Percentiles rank a stretch among this genome's conserved stretches.
Conservation (phyloP, 1,140 invertebrate genomes). For the Trichomalopsis sarcophagae region DNA sequence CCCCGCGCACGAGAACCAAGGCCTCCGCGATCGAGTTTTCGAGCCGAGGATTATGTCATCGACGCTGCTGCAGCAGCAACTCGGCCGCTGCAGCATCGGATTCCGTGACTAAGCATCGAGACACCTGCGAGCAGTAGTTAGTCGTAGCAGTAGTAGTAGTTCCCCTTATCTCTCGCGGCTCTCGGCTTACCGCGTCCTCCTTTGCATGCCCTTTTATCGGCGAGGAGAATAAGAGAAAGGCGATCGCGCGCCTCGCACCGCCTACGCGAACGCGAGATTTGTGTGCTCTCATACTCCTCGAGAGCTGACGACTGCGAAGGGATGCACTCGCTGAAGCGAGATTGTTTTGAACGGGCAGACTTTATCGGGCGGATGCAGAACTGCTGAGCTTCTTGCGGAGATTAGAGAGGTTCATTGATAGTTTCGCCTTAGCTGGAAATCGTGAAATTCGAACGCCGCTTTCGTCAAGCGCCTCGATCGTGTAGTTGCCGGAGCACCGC, state of each 20-base stretch:
- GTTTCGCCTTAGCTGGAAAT: background rate
- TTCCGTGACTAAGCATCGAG: constrained; percentile 59
- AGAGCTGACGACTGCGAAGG: background rate
- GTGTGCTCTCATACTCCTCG: background rate
- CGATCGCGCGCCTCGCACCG: background rate
- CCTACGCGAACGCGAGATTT: constrained; percentile 15
- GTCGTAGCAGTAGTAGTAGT: background rate
- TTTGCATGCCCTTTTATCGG: constrained; percentile 37
- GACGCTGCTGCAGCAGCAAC: background rate
- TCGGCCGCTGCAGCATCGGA: constrained; percentile 29
- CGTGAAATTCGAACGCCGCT: background rate
- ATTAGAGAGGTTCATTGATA: background rate
- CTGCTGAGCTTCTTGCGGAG: background rate
- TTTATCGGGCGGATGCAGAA: constrained; percentile 17
- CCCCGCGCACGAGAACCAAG: background rate
- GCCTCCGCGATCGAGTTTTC: constrained; percentile 34
- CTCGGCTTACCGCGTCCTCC: constrained; percentile 56
- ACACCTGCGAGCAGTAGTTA: constrained; percentile 55
- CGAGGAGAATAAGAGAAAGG: background rate
- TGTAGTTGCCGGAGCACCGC: too few relatives aligned
- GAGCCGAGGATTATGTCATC: constrained; percentile 38
- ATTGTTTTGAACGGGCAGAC: background rate
- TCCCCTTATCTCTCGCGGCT: constrained; percentile 45
- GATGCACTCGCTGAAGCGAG: background rate
- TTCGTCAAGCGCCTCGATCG: too few relatives aligned